Base-by-base conservation (phyloP, 2,888 invertebrate species). In the Gibbula magus region DNA sequence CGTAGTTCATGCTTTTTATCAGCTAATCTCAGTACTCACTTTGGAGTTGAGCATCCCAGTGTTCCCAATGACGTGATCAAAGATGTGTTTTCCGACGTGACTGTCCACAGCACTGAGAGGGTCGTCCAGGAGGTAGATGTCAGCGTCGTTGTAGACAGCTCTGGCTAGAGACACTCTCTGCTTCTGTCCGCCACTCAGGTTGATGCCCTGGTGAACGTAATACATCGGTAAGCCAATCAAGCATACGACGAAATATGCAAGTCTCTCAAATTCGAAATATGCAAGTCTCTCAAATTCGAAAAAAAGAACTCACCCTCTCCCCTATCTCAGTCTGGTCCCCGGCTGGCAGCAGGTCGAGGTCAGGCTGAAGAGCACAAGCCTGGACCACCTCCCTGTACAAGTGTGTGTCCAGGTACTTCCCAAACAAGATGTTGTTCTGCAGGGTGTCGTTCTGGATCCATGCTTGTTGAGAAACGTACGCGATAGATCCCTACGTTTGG, bases 371-470 rank as follows among this genome's bases (percentile, higher is more conserved):
- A 2, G 98, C 98, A 92, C 98, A 99, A 0, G 97, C 96, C 84
- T 96, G 96, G 61, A 99, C 95, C 0, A 98, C 96, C 80, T 95
- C 94, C 86, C 96, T 94, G 92, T 98, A 98, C 66, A 94, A 93
- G 77, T 94, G 94, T 80, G 95, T 95, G 90, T 97, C 95, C 67
- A 95, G 94, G 0, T 94, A 89, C 84, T 96, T 95, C n/a, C 97
- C 97, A 93, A 99, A 99, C 20, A 97, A 91, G 84, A 99, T 97
- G 93, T 99, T 99, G 89, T 98, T 96, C 89, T 96, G 95, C 35
- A 99, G 93, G 0, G 98, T 97, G 4, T 96, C 96, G 93, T 99
- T 99, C 93, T 98, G 98, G 80, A 99, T 98, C 99, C 99, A 99
- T 0, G 98, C 97, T 79, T 89, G 88, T 88, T 94, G 94, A 0